Base-by-base conservation (phyloP, 1,140 invertebrate species). In the Drosophila arizonae region DNA sequence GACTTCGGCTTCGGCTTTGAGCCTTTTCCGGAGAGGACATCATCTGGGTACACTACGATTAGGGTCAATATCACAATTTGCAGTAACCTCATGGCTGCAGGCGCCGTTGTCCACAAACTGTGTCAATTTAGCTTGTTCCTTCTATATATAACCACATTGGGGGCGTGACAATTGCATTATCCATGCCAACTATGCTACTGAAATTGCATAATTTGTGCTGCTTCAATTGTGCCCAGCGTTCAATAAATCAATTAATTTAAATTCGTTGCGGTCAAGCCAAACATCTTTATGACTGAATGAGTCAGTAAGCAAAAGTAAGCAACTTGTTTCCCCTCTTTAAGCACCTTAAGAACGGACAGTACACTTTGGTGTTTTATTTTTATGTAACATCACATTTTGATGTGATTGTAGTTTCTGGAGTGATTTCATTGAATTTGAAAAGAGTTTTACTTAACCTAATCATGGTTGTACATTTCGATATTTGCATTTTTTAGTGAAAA, bases 141-240 rank as follows among this genome's bases (percentile, higher is more conserved):
- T 75, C 79, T 87, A 87, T 87, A 54, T 87, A 87, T 82, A 87
- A 87, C 76, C 57, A 64, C 79, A 67, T 63, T 51, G 63, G 24
- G 24, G 43, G 66, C 69, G 62, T 79, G 63, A 63, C 46, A 69
- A 61, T 6, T 11, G n/a, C 41, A 79, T 84, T 73, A 45, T n/a
- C 17, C 21, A 36, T 24, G 36, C 41, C 21, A 2, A 54, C 64
- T 26, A 13, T 11, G 33, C 26, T 13, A 41, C 11, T 6, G 52
- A 50, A 36, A 17, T 36, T 9, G 21, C 9, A 11, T 3, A 24
- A 13, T 54, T 54, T 33, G 26, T n/a, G 45, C 21, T 52, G 21
- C 17, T 66, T 52, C 39, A 9, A 58, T 54, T 71, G 26, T 9
- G 33, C 8, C 8, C 33, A 9, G 33, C 8, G 46, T 15, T 9